Percentiles rank a stretch among this genome's conserved stretches.
Evolutionary conservation across 2,888 invertebrate species (phyloP).

Genomic region (Cephus pygmeus): DNA sequence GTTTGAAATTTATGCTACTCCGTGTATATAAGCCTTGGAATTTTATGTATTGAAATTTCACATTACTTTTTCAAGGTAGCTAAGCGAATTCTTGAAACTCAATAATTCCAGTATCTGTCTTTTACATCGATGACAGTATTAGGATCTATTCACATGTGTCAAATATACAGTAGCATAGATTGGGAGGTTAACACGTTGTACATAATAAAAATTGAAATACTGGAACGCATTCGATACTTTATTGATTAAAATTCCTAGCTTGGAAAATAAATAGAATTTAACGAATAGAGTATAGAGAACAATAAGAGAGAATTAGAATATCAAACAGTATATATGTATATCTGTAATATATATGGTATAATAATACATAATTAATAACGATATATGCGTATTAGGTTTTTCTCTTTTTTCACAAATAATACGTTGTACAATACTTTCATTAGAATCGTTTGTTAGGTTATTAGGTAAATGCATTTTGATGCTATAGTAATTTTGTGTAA

Average conservation of each 20-base stretch:
- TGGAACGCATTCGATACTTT: not conserved
- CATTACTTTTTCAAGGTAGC: too few species aligned
- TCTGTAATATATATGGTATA: constrained; percentile 16
- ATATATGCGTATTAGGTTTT: constrained; percentile 19
- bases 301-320: not conserved
- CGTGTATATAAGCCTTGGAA: too few species aligned
- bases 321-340: not conserved
- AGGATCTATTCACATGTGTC: not conserved
- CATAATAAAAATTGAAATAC: not conserved
- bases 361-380: constrained; percentile 24
- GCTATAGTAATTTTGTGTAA: not conserved
- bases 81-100: too few species aligned
- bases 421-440: constrained; percentile 31
- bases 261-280: constrained; percentile 2
- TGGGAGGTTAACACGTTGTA: constrained; percentile 3
- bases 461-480: constrained; percentile 10
- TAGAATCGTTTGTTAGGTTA: constrained; percentile 9
- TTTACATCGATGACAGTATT: not conserved
- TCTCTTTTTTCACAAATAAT: constrained; percentile 40
- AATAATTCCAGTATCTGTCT: not conserved
- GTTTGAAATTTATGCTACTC: too few species aligned
- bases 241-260: not conserved
- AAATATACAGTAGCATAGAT: not conserved
- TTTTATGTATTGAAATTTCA: too few species aligned
- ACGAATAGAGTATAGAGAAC: not conserved